Conservation (phyloP, 2,113 vertebrate genomes). For the Calidris pugnax region DNA sequence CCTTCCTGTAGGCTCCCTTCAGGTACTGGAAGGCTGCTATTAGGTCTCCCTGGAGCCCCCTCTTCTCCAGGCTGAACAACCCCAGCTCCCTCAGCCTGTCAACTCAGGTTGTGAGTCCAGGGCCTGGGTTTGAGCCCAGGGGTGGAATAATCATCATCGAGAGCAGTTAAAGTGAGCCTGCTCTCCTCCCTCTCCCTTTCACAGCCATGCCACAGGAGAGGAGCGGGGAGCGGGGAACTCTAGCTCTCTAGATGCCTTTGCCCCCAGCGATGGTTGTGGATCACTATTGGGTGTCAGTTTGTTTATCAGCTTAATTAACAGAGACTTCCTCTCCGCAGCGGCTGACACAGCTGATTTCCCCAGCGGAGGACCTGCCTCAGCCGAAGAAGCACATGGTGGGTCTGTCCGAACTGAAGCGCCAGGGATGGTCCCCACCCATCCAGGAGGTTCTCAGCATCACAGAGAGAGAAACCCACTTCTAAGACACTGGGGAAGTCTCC, state of each 20-base stretch:
- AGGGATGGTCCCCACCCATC: neutral
- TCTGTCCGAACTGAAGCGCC: rapidly evolving
- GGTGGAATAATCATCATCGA: neutral
- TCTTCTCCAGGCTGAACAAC: too few species aligned
- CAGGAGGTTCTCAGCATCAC: conserved; percentile 57
- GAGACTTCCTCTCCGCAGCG: conserved; percentile 51
- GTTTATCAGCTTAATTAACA: conserved; percentile 34
- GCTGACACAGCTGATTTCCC: conserved; percentile 66
- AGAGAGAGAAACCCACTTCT: conserved; percentile 77
- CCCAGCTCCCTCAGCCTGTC: too few species aligned
- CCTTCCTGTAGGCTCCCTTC: too few species aligned
- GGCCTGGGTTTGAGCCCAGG: neutral
- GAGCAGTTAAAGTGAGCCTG: neutral
- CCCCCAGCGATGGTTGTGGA: neutral
- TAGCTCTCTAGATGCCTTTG: neutral
- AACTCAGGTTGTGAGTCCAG: neutral
- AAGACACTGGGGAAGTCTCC: neutral
- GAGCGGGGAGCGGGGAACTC: neutral
- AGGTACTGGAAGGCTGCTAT: too few species aligned
- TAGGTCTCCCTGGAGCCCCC: too few species aligned
- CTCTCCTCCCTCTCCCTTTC: neutral
- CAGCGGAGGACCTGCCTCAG: conserved; percentile 72
- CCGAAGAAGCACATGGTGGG: neutral
- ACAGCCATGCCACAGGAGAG: rapidly evolving
- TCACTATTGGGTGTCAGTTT: neutral